Percentiles rank a stretch among this genome's conserved stretches.
These are phyloP conservation scores for Hydropsyche tenuis DNA, from an alignment of 1,140 invertebrate genomes.

Conservation along the genomic window DNA sequence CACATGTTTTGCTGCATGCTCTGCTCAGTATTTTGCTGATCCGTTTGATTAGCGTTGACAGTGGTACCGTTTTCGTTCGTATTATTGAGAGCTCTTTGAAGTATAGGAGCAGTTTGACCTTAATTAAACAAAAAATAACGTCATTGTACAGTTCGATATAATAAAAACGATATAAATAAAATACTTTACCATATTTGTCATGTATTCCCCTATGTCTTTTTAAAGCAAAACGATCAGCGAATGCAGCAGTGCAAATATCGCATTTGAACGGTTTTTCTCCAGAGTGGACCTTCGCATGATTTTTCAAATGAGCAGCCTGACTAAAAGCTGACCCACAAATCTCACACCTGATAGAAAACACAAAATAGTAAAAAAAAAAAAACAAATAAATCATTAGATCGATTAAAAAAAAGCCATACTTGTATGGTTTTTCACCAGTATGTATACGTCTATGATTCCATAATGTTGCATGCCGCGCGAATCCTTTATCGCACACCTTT, in stretches of 20 bases:
- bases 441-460: constrained; percentile 95
- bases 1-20: constrained; percentile 39
- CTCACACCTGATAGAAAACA: constrained; percentile 66
- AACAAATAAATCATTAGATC: not conserved
- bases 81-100: constrained; percentile 5
- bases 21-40: constrained; percentile 32
- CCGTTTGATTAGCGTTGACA: constrained; percentile 11
- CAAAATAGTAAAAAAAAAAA: constrained; percentile 21
- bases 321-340: constrained; percentile 85
- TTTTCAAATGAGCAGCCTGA: constrained; percentile 86
- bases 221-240: constrained; percentile 81
- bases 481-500: constrained; percentile 85
- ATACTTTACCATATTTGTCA: constrained; percentile 75
- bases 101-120: constrained; percentile 37
- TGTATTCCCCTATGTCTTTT: constrained; percentile 80
- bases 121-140: not conserved
- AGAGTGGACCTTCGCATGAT: constrained; percentile 83
- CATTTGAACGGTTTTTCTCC: constrained; percentile 79
- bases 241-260: constrained; percentile 86
- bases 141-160: too few species aligned
- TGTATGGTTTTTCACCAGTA: constrained; percentile 89
- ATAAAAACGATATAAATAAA: not conserved
- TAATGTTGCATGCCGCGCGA: constrained; percentile 82
- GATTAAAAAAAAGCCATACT: constrained; percentile 54
- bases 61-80: constrained; percentile 12